These are phyloP conservation scores for Cynaeus angustus DNA, from an alignment of 2,888 invertebrate genomes.

Conservation along the genomic window DNA sequence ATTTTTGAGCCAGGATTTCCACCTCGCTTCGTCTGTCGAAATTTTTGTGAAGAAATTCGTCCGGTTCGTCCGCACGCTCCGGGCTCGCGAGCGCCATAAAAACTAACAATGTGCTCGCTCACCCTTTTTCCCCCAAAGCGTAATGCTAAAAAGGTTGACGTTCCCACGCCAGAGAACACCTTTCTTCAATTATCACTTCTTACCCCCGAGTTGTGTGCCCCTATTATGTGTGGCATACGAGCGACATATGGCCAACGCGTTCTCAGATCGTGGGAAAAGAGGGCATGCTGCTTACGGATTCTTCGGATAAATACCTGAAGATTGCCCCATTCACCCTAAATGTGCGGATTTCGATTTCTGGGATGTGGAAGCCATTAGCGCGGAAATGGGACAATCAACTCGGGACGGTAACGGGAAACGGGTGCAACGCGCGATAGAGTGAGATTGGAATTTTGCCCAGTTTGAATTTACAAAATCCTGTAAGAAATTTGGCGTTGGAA, in stretches of 20 bases:
- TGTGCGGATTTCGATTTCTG: conserved; percentile 57
- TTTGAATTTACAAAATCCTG: too few relatives aligned
- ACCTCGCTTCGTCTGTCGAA: background rate
- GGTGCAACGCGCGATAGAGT: too few relatives aligned
- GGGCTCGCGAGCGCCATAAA: conserved; percentile 27
- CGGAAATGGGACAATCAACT: too few relatives aligned
- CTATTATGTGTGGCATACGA: conserved; percentile 61
- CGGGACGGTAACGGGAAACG: too few relatives aligned
- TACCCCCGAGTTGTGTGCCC: conserved; percentile 55
- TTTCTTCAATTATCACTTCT: conserved; percentile 63
- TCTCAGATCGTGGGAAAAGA: conserved; percentile 63
- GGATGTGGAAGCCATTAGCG: background rate
- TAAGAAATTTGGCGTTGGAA: too few relatives aligned
- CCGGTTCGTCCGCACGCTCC: conserved; percentile 55
- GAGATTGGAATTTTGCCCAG: too few relatives aligned
- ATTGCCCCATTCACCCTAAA: conserved; percentile 47
- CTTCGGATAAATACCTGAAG: conserved; percentile 54
- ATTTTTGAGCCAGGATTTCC: background rate
- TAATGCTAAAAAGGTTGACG: conserved; percentile 56
- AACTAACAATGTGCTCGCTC: conserved; percentile 10
- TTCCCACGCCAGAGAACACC: conserved; percentile 64
- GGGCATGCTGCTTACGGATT: conserved; percentile 53
- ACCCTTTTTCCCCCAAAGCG: conserved; percentile 42
- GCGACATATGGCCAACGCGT: conserved; percentile 67
- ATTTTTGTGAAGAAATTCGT: background rate